These are phyloP conservation scores for Drosophila borealis DNA, from an alignment of 2,888 invertebrate genomes.

Conservation along the genomic window DNA sequence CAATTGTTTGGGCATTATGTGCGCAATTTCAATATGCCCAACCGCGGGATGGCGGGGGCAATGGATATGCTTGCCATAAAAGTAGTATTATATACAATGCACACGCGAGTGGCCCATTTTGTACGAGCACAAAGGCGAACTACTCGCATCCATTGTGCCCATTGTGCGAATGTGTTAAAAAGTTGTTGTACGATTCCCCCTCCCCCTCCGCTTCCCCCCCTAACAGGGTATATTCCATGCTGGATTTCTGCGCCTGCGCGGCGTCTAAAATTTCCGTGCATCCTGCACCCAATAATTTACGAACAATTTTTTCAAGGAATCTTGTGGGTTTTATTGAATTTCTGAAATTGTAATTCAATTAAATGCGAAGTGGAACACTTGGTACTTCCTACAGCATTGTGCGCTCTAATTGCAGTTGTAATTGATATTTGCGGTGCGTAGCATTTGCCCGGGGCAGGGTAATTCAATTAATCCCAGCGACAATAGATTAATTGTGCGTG, in stretches of 20 bases:
- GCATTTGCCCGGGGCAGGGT: constrained; percentile 6
- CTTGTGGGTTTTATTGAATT: constrained; percentile 34
- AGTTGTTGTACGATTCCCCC: constrained; percentile 50
- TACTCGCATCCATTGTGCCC: constrained; percentile 54
- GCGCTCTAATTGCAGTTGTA: constrained; percentile 69
- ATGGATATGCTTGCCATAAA: constrained; percentile 21
- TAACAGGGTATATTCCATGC: too few relatives aligned
- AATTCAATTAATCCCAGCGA: constrained; percentile 70
- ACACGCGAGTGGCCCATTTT: constrained; percentile 72
- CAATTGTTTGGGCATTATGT: constrained; percentile 68
- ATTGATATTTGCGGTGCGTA: constrained; percentile 69
- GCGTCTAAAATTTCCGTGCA: constrained; percentile 65
- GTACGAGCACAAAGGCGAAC: constrained; percentile 47
- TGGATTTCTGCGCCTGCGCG: constrained; percentile 15
- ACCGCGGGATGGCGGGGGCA: constrained; percentile 12
- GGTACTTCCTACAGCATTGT: constrained; percentile 50
- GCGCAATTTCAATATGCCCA: constrained; percentile 58
- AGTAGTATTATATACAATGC: constrained; percentile 55
- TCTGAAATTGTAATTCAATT: constrained; percentile 78
- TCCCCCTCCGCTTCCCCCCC: too few relatives aligned
- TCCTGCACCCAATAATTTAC: constrained; percentile 64
- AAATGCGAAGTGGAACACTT: constrained; percentile 60
- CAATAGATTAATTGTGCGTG: constrained; percentile 76
- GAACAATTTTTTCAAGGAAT: constrained; percentile 33
- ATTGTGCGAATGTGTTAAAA: constrained; percentile 76